Evolutionary conservation across 1,140 invertebrate species (phyloP), one percentile per base, ranked within the genome.

Genomic region (Lepidostoma basale): DNA sequence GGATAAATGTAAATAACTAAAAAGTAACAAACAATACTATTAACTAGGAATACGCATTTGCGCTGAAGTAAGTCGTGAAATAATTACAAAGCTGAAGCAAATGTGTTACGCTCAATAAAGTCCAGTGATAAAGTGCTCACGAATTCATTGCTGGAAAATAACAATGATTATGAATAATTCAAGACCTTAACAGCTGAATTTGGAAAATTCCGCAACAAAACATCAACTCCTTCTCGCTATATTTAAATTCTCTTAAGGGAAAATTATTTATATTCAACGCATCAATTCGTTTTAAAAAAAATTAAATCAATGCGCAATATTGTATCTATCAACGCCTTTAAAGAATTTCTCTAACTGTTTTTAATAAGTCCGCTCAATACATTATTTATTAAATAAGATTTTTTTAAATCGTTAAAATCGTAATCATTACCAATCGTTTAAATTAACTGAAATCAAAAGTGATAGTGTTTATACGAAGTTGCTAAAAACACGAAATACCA

Each of bases 131-230:
- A 49, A 20, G n/a, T n/a, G 22, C 45, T 49, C 23, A n/a, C 12
- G 45, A 23, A 49, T 25, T 49, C 45, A 49, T 49, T 49, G 45
- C 45, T 23, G 45, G 45, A 49, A 49, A 49, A 49, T 49, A 49
- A 23, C 45, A 49, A 8, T 25, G 45, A 49, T 49, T 20, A 49
- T 49, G 45, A 49, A 49, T 49, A 23, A 49, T 49, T 49, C 45
- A 49, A 23, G 25, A 23, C n/a, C 45, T 49, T 18, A 20, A 25
- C 22, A 0, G 22, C 33, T n/a, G n/a, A n/a, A n/a, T n/a, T n/a
- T n/a, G 45, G 45, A 49, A 49, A 14, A 12, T 49, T 49, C 12
- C 9, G 22, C 18, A 49, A 8, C 10, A 49, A 47, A 49, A 20
- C 45, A 49, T 26, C 25, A 20, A 49, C 45, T 26, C 45, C 9